Conservation (phyloP, 2,888 invertebrate genomes). For the Noctua pronuba region DNA sequence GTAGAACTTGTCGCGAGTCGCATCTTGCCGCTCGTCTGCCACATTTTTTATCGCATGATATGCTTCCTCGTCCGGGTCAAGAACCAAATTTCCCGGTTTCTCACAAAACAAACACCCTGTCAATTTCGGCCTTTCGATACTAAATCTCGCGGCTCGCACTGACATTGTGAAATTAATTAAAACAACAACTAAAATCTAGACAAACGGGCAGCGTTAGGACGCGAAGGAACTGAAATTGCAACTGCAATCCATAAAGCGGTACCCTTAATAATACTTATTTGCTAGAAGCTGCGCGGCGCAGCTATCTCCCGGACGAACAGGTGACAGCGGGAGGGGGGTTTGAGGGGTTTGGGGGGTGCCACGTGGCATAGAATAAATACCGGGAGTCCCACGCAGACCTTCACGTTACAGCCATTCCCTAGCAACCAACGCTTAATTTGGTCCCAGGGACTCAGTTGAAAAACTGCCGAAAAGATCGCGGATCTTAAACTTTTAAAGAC, state of each 20-base stretch:
- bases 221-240: constrained; percentile 27
- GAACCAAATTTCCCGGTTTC: constrained; percentile 31
- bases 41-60: constrained; percentile 31
- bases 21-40: constrained; percentile 45
- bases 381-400: constrained; percentile 1
- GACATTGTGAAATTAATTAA: constrained; percentile 5
- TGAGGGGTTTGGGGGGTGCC: constrained; percentile 1
- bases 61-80: constrained; percentile 25
- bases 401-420: neutral
- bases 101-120: constrained; percentile 50
- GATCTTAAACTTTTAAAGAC: neutral
- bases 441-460: neutral
- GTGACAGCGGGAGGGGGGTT: constrained; percentile 15
- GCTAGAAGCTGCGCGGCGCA: constrained; percentile 52
- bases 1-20: constrained; percentile 40
- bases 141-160: neutral
- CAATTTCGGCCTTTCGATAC: constrained; percentile 8
- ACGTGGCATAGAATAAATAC: constrained; percentile 38
- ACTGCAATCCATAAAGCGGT: constrained; percentile 36
- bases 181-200: constrained; percentile 6
- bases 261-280: constrained; percentile 10
- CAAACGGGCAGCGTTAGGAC: constrained; percentile 4
- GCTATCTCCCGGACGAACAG: neutral
- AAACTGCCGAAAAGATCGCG: neutral
- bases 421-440: neutral